Base-by-base conservation (phyloP, 2,797 vertebrate species). In the Halcyon smyrnensis region DNA sequence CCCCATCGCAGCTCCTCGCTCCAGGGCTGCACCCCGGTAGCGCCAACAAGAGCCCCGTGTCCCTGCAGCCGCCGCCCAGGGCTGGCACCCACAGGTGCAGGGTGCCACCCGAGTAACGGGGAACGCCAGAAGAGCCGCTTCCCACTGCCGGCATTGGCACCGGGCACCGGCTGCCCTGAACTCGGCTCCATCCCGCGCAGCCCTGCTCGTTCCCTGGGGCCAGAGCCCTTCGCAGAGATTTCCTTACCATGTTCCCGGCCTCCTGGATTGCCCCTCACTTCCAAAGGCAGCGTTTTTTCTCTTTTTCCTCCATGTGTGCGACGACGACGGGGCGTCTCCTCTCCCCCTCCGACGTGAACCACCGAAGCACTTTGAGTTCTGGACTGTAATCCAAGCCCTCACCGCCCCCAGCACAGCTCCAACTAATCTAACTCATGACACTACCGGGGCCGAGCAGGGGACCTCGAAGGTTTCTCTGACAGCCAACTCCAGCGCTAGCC, bases 391-490 rank as follows among this genome's bases (percentile, higher is more conserved):
- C 96, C 96, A 97, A 97, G 56, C 95, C 95, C 96, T 95, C 93
- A 73, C 94, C 96, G 96, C 96, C 93, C 96, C 94, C 96, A 95
- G 96, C 96, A 85, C 95, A 68, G 95, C 95, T 97, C 96, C 96
- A 96, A 94, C 96, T 97, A 96, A 96, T 96, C 96, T 96, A 97
- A 97, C 96, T 97, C 95, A 96, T 97, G 96, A 97, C 96, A 97
- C 96, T 95, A 88, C 85, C 67, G 67, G 90, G 59, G 90, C 92
- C 46, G 93, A 91, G 94, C 94, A 94, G 96, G 96, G 96, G 96
- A 95, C 96, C 96, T 94, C 73, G 7, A 85, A 97, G 97, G 97
- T 93, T 95, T 97, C 95, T 97, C 96, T 95, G 96, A 97, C 97
- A 96, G 94, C 96, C 97, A 96, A 97, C 97, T 51, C 53, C 94